phyloP scores from a whole-genome alignment of 2,113 vertebrate genomes.

The Hylia prasina region DNA sequence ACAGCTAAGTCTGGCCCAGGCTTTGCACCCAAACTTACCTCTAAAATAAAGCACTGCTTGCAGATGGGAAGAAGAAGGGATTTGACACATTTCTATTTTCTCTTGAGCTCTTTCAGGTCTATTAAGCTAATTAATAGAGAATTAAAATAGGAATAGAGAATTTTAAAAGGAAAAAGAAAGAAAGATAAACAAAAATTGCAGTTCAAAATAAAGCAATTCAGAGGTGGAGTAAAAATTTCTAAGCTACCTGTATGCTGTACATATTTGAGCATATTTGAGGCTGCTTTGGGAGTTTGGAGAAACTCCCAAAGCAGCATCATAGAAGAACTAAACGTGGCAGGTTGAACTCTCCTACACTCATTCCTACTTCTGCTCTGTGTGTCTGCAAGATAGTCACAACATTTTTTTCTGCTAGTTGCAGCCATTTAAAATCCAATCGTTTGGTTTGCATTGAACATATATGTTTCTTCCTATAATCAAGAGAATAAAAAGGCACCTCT shows the following conservation, averaged over 20 bases:
- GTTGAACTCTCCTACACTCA: not conserved
- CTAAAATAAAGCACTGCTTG: not conserved
- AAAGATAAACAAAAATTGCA: not conserved
- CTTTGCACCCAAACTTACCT: not conserved
- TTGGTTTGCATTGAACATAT: not conserved
- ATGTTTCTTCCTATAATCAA: not conserved
- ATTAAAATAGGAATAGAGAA: fast-evolving
- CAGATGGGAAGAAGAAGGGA: not conserved
- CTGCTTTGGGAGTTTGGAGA: too few relatives aligned
- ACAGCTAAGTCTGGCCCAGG: fast-evolving
- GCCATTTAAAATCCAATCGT: not conserved
- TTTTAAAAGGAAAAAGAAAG: too few relatives aligned
- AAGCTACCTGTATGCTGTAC: not conserved
- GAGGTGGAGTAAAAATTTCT: not conserved
- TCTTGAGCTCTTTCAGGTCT: not conserved
- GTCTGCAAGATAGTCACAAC: not conserved
- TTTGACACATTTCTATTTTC: not conserved
- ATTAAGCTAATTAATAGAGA: not conserved
- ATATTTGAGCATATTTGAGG: not conserved
- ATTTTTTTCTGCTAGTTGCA: not conserved
- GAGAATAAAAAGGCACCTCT: not conserved
- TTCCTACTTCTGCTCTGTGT: not conserved
- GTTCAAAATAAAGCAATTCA: not conserved
- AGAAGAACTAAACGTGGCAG: not conserved
- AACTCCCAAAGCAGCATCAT: not conserved